Base-by-base conservation (phyloP, 2,113 vertebrate genomes). In the Dicrurus megarhynchus region DNA sequence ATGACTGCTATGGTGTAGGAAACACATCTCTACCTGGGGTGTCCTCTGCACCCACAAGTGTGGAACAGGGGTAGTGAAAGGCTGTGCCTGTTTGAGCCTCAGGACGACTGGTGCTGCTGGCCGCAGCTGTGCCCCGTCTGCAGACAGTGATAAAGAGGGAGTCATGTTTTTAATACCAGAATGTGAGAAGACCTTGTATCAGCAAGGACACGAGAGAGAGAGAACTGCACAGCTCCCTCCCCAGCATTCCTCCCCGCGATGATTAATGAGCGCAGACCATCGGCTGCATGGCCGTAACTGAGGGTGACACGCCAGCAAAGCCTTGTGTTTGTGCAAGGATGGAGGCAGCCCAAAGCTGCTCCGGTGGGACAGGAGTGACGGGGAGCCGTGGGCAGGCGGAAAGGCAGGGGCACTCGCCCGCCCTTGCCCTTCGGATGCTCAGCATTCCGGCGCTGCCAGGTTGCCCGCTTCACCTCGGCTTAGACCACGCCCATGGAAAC, bases 51-150 rank as follows among this genome's bases (percentile, higher is more conserved):
- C 37, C 33, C 42, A 23, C 52, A 44, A 61, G 56, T 1, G 18
- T 82, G 30, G 77, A 59, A 59, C 3, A 4, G 13, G 8, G 16
- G n/a, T 41, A 84, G 71, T 9, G 6, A 83, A 89, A 87, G 42
- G 35, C 70, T 59, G 26, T 37, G 80, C 61, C 50, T 89, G 33
- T 69, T 60, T 69, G 46, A 57, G 39, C 39, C 53, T 55, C 59
- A 0, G 3, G 64, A 79, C 1, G 9, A 7, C 20, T 35, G 60
- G 46, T 5, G 49, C 81, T 67, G 73, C 33, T 57, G 78, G 67
- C 83, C 2, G 13, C 97, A 98, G 98, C 98, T 98, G 98, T 49
- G 75, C 85, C 85, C 55, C 86, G 68, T 98, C 97, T 97, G 80
- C 81, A 65, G 91, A 78, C 93, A 93, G 85, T 56, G 83, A 97